Evolutionary conservation across 2,113 vertebrate species (phyloP), one percentile per base, ranked within the genome.

Genomic region (Xerus inauris): DNA sequence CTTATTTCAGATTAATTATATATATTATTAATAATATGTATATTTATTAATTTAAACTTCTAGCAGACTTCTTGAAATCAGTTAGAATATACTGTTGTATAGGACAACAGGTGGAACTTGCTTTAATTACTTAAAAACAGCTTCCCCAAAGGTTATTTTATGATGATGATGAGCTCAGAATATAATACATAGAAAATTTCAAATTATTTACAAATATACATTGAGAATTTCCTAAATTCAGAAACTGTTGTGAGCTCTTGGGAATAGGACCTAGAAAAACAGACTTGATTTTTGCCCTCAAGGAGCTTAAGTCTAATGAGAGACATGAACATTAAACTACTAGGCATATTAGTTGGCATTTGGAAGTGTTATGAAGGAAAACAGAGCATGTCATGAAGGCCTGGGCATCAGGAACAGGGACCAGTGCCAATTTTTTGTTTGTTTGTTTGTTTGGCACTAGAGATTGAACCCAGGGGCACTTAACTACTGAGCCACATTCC

Each of bases 31-130:
- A 62, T 26, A 62, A 28, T 62, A 10, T 62, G 3, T 62, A 62
- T n/a, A n/a, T n/a, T n/a, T n/a, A n/a, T n/a, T n/a, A n/a, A n/a
- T 59, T 96, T 87, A 95, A 86, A 72, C 32, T 24, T 38, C 71
- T 59, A 16, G 10, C 75, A 71, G 28, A 51, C 65, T 92, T 89
- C 80, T 76, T 89, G 19, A 42, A 42, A 57, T 82, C 20, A 81
- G 0, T 38, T 81, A 65, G 64, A 45, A 12, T 32, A 26, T 35
- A 40, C 40, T 49, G 32, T 35, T 81, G 40, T 32, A 28, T 38
- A 32, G 62, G 51, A 57, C 79, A n/a, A 20, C 19, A 83, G 1
- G 22, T 45, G 8, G 40, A 51, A 13, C 51, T 72, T 69, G 22
- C 24, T 84, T 79, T 72, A 79, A 62, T 84, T 38, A 51, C 64